phyloP scores from a whole-genome alignment of 2,888 invertebrate species.

The Limnephilus auricula region DNA sequence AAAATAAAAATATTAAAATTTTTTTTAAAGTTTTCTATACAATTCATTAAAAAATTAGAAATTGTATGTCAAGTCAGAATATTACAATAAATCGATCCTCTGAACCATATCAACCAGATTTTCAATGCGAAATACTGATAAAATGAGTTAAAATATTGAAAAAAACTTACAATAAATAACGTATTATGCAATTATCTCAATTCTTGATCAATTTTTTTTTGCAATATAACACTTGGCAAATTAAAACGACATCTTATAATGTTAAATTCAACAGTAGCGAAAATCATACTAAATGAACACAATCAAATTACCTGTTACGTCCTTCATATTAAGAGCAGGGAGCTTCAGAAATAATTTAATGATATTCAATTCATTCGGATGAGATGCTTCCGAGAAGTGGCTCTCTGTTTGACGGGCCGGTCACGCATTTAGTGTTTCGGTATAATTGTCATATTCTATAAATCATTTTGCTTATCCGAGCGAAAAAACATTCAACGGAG shows the following conservation, averaged over 20 bases:
- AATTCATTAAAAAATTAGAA: too few species aligned
- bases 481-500: conserved; percentile 32
- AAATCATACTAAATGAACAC: not conserved
- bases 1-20: too few species aligned
- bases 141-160: not conserved
- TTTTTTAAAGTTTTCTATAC: too few species aligned
- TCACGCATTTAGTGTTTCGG: conserved; percentile 49
- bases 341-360: not conserved
- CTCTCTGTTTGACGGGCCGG: conserved; percentile 38
- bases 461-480: conserved; percentile 53
- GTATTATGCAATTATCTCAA: too few species aligned
- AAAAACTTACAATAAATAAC: not conserved
- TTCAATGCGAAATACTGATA: not conserved
- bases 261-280: not conserved
- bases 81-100: too few species aligned
- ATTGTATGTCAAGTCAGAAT: too few species aligned
- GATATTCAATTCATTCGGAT: not conserved
- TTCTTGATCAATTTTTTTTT: not conserved
- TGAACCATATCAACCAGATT: too few species aligned
- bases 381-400: conserved; percentile 10
- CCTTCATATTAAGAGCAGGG: not conserved
- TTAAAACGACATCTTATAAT: not conserved
- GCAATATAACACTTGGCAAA: not conserved
- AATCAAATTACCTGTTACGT: not conserved
- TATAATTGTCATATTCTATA: conserved; percentile 58